A percentile compares a stretch with the other conserved stretches of the same genome.
Evolutionary conservation across 2,888 invertebrate genomes (phyloP).

Genomic region (Eueremaeus valkanovi): DNA sequence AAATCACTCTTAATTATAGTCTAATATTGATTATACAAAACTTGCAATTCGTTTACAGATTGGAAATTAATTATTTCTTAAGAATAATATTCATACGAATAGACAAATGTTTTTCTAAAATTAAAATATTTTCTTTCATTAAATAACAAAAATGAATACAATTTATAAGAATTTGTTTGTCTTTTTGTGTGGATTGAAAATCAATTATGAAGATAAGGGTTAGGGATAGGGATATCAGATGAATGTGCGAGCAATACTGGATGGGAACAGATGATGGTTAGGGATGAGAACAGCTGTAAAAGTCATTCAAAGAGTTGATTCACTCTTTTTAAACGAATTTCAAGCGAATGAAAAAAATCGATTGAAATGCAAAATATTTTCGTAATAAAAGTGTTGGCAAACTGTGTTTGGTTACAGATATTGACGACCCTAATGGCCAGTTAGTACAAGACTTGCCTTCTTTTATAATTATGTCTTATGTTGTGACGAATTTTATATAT

Average conservation of each 20-base stretch:
- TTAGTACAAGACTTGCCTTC: neutral
- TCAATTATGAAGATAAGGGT: too few species aligned
- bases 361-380: neutral
- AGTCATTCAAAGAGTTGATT: neutral
- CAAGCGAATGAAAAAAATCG: neutral
- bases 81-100: too few species aligned
- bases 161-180: too few species aligned
- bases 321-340: neutral
- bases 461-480: neutral
- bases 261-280: neutral
- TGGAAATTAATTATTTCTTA: too few species aligned
- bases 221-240: too few species aligned
- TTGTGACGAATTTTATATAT: neutral
- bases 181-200: too few species aligned
- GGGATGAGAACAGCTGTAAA: neutral
- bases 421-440: neutral
- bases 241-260: neutral
- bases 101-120: too few species aligned
- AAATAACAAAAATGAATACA: too few species aligned
- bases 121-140: too few species aligned
- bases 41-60: too few species aligned
- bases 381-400: neutral
- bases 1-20: too few species aligned
- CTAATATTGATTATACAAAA: too few species aligned
- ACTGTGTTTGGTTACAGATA: neutral